Evolutionary conservation across 2,113 vertebrate genomes (phyloP), one percentile per base, ranked within the genome.

Genomic region (Colius striatus): DNA sequence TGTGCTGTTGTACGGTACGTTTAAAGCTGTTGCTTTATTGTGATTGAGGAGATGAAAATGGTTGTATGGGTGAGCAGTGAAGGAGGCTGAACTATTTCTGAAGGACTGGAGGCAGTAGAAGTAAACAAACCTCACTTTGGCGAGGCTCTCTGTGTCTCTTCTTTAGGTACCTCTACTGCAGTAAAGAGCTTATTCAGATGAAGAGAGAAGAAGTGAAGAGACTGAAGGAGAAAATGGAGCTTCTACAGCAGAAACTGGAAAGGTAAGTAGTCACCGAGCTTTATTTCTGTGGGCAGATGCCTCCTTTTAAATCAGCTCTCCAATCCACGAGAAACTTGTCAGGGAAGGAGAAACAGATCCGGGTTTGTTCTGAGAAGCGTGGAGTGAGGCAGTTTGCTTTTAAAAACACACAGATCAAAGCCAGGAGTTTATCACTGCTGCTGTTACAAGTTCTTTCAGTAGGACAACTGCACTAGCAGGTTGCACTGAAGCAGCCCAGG

Each of bases 191-290:
- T 55, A 98, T 98, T 71, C 98, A 98, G 70, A 98, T 91, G 85
- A 99, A 99, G 93, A 98, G 99, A 96, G 98, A 98, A 43, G 98
- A 98, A 58, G 97, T 99, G 38, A 98, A 98, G 84, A 98, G 97
- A 77, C 25, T 99, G 86, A 99, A 98, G 94, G 98, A 98, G 43
- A 98, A 99, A 95, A 97, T 99, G 75, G 96, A 97, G 26, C 27
- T 95, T 74, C 97, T 99, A 41, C 98, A 99, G 93, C 98, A 99
- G 96, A 99, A 99, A 76, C 96, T 99, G 81, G 99, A 99, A 89
- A 98, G 98, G 99, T 99, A 45, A 84, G 97, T 87, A 9, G 19
- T 27, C 16, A 32, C 5, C 32, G 36, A 5, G 11, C 32, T 73
- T 54, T n/a, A 5, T 7, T 43, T 45, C 41, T 47, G 25, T 48